phyloP scores from a whole-genome alignment of 2,888 invertebrate genomes.

The Pachydiplax longipennis region DNA sequence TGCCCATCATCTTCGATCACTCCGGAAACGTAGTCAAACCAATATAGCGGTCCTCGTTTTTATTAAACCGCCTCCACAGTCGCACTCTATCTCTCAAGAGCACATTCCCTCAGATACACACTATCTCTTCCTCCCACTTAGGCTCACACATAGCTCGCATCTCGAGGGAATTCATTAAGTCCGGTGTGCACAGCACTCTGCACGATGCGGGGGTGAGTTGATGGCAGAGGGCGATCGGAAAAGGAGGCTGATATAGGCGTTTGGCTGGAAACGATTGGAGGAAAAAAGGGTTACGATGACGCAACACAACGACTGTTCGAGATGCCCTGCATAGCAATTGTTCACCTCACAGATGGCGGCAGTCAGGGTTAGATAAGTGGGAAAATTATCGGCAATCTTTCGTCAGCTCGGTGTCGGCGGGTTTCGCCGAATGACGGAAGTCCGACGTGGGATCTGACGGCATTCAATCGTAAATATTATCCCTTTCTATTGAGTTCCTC shows the following conservation, averaged over 20 bases:
- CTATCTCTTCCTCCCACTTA: background rate
- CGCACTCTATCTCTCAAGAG: background rate
- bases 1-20: no score
- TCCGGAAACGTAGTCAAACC: background rate
- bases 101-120: background rate
- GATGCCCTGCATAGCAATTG: background rate
- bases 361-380: background rate
- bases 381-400: background rate
- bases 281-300: background rate
- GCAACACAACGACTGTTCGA: background rate
- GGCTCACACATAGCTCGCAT: background rate
- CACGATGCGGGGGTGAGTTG: background rate
- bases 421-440: background rate
- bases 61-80: background rate
- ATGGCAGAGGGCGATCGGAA: background rate
- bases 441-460: background rate
- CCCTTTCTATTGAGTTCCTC: background rate
- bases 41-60: background rate
- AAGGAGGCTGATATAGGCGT: background rate
- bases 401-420: background rate
- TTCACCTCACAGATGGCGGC: background rate
- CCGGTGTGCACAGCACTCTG: conserved; percentile 31
- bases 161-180: conserved; percentile 32
- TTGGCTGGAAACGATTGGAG: background rate
- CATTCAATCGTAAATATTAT: background rate